phyloP scores from a whole-genome alignment of 2,888 invertebrate species.

The Tiliacea citrago region DNA sequence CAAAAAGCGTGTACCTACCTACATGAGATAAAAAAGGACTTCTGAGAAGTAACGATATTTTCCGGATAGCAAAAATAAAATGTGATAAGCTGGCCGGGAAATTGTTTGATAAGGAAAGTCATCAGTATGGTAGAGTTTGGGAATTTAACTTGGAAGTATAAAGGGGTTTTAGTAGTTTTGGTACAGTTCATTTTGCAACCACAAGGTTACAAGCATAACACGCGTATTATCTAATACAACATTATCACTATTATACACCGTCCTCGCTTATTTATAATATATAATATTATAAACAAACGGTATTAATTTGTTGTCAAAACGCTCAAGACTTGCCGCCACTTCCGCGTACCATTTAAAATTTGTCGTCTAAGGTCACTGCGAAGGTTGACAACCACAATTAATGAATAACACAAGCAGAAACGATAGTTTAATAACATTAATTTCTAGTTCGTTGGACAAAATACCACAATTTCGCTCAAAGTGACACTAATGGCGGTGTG shows the following conservation, averaged over 20 bases:
- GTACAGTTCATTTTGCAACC: constrained; percentile 33
- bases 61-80: background rate
- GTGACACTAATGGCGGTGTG: background rate
- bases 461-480: background rate
- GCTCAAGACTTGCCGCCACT: constrained; percentile 38
- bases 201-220: constrained; percentile 49
- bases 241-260: constrained; percentile 49
- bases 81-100: background rate
- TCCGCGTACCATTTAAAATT: constrained; percentile 62
- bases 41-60: background rate
- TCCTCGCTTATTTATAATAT: constrained; percentile 66
- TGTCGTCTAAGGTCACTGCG: constrained; percentile 55
- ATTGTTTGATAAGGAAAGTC: background rate
- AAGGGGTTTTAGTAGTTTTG: background rate
- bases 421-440: constrained; percentile 6
- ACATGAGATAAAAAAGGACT: constrained; percentile 4
- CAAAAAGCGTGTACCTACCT: constrained; percentile 20
- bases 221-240: constrained; percentile 44
- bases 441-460: constrained; percentile 33
- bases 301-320: constrained; percentile 63
- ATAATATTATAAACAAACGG: constrained; percentile 57
- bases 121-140: background rate
- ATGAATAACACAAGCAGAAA: constrained; percentile 43
- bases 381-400: constrained; percentile 54
- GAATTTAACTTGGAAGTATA: background rate